Base-by-base conservation (phyloP, 37 sponge, comb jelly and placozoan genomes). In the Ephydatia muelleri region DNA sequence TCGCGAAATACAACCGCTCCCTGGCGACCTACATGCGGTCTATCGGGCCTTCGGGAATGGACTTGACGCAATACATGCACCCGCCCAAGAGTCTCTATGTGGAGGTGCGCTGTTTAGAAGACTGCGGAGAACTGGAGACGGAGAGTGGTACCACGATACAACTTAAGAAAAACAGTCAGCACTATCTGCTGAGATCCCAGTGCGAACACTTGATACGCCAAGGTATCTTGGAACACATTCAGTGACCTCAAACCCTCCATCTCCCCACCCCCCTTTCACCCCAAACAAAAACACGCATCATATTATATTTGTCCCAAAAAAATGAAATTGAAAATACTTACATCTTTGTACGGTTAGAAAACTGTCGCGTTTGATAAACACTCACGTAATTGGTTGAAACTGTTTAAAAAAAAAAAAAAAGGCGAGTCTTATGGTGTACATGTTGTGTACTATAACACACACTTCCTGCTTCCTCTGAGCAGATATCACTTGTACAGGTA, bases 171-270 rank as follows among this genome's bases (percentile, higher is more conserved):
- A 91, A 86, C 67, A 91, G 87, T 38, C 95, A 95, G 65, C 96
- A 97, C 81, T 86, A 91, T 33, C 77, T 97, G n/a, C 79, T 88
- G 30, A 65, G 94, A 38, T 90, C 95, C 43, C 96, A 97, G 73
- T 97, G 98, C 78, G 98, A 97, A 75, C 98, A 95, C 25, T 92
- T 97, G 77, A 97, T 97, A 29, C 84, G 89, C 67, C 98, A 95
- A 77, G 98, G 98, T 28, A 73, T 93, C 21, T 65, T 97, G 78
- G 96, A 97, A 78, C 98, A 97, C 71, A 71, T 97, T 2, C 79
- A 88, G 11, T 88, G 36, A 84, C 2, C 6, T 43, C 43, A n/a
- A n/a, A n/a, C n/a, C n/a, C n/a, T n/a, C 43, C 43, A 3, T 6
- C 43, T 6, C 43, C 43, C 43, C 43, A 43, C 43, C 43, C 43